A percentile compares a stretch with the other conserved stretches of the same genome.
Evolutionary conservation across 2,888 invertebrate genomes (phyloP).

Genomic region (Hecatera dysodea): DNA sequence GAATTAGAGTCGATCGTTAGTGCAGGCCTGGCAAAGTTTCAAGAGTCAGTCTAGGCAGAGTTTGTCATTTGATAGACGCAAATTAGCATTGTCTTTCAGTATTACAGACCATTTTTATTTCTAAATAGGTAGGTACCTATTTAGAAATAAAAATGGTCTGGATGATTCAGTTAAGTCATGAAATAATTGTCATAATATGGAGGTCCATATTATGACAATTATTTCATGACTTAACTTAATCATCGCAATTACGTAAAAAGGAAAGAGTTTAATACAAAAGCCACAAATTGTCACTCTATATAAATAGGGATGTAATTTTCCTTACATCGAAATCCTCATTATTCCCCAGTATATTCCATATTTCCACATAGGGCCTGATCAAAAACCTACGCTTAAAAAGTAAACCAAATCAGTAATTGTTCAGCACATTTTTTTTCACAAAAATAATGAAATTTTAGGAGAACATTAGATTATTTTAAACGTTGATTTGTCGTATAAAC

Average conservation of each 20-base stretch:
- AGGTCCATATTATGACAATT: no score
- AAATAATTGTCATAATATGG: no score
- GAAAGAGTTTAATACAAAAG: constrained; percentile 5
- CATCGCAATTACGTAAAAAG: constrained; percentile 24
- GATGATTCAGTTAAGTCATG: no score
- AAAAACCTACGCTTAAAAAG: no score
- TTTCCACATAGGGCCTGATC: not conserved
- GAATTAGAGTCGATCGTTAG: not conserved
- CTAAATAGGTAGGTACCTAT: not conserved
- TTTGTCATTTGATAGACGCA: not conserved
- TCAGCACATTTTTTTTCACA: no score
- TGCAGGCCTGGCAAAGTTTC: not conserved
- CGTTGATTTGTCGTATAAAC: no score
- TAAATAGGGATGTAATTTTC: not conserved
- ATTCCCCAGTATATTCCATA: not conserved
- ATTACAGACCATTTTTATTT: not conserved
- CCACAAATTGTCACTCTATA: constrained; percentile 1
- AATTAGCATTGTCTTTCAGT: not conserved
- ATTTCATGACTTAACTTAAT: not conserved
- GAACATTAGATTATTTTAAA: no score
- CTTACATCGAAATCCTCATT: not conserved
- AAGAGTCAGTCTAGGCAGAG: not conserved
- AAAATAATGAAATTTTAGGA: no score
- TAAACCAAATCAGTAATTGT: no score
- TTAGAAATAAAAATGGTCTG: no score